Evolutionary conservation across 2,888 invertebrate genomes (phyloP).

Genomic region (Microctonus brassicae): DNA sequence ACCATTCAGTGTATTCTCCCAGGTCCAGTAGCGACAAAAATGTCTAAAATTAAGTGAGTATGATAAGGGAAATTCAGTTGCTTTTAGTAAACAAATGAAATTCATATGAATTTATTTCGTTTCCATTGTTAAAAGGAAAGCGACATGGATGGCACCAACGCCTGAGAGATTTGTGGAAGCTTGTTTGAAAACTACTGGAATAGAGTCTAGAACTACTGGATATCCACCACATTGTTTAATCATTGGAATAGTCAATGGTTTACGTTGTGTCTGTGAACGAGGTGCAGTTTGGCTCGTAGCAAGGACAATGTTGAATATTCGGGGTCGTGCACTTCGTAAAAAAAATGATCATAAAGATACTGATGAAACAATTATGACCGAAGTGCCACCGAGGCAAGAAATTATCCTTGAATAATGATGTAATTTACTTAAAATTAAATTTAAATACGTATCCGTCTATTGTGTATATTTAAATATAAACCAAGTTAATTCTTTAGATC

Average conservation of each 20-base stretch:
- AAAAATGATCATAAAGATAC: constrained; percentile 46
- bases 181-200: constrained; percentile 80
- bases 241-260: constrained; percentile 70
- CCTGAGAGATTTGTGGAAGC: constrained; percentile 80
- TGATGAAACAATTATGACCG: constrained; percentile 9
- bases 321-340: constrained; percentile 74
- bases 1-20: constrained; percentile 87
- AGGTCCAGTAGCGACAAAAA: constrained; percentile 92
- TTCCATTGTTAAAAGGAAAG: constrained; percentile 58
- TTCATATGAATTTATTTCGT: background rate
- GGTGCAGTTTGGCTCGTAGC: constrained; percentile 76
- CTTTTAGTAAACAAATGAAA: no score
- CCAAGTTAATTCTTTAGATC: background rate
- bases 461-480: background rate
- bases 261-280: constrained; percentile 72
- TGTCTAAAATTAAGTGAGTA: constrained; percentile 80
- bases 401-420: constrained; percentile 16
- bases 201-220: constrained; percentile 79
- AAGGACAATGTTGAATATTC: constrained; percentile 77
- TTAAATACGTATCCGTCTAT: background rate
- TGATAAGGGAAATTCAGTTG: background rate
- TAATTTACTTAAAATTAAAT: background rate
- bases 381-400: constrained; percentile 16
- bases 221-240: constrained; percentile 81
- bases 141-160: constrained; percentile 82